Evolutionary conservation across 2,888 invertebrate species (phyloP).

Genomic region (Bimastos eiseni): DNA sequence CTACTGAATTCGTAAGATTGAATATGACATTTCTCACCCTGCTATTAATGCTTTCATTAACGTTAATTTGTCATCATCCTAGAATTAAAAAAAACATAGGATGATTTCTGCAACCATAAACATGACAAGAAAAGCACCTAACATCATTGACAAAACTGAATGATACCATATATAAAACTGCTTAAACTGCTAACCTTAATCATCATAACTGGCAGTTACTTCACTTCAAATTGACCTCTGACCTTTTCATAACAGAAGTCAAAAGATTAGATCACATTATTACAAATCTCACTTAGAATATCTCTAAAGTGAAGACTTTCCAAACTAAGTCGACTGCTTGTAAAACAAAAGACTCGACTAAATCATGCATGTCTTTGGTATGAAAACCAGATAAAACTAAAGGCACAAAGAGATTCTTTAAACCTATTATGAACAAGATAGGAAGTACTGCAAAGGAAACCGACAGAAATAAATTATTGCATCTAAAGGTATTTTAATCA

Average conservation of each 20-base stretch:
- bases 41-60: conserved; percentile 47
- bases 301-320: not conserved
- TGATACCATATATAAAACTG: too few relatives aligned
- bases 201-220: not conserved
- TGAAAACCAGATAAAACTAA: not conserved
- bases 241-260: not conserved
- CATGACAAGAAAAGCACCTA: not conserved
- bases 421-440: not conserved
- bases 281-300: not conserved
- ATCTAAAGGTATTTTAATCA: not conserved
- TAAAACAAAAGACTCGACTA: not conserved
- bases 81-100: conserved; percentile 21
- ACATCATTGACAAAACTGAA: not conserved
- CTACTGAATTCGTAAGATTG: not conserved
- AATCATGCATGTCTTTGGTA: not conserved
- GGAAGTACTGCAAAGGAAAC: not conserved
- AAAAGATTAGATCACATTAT: not conserved
- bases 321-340: not conserved
- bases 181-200: not conserved
- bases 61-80: conserved; percentile 47
- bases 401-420: too few relatives aligned
- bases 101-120: not conserved
- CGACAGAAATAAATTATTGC: not conserved
- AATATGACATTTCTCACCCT: conserved; percentile 40
- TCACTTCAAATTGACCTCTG: not conserved